Percentiles rank a stretch among this genome's conserved stretches.
phyloP scores from a whole-genome alignment of 2,888 invertebrate genomes.

The Silvanus unidentatus region DNA sequence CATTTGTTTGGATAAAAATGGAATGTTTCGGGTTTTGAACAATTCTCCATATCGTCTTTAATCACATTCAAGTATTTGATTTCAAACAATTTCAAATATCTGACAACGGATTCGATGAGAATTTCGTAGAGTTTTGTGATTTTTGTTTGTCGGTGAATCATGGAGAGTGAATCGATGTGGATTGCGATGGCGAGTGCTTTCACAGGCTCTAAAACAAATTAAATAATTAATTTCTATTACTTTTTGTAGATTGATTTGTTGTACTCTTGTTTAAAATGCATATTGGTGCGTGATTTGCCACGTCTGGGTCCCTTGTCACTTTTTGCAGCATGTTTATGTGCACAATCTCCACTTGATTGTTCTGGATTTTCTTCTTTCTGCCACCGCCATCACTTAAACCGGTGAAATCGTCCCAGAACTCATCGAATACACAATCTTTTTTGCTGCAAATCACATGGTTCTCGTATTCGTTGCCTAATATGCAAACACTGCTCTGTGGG shows the following conservation, averaged over 20 bases:
- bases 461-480: conserved; percentile 58
- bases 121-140: conserved; percentile 64
- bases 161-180: conserved; percentile 64
- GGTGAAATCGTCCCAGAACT: conserved; percentile 38
- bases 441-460: conserved; percentile 50
- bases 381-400: conserved; percentile 28
- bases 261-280: conserved; percentile 62
- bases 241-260: conserved; percentile 11
- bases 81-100: conserved; percentile 62
- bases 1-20: conserved; percentile 69
- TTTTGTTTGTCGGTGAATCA: conserved; percentile 61
- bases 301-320: conserved; percentile 51
- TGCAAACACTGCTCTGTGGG: conserved; percentile 57
- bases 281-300: conserved; percentile 49
- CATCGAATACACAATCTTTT: conserved; percentile 41
- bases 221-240: conserved; percentile 2
- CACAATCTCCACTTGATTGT: conserved; percentile 48
- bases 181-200: conserved; percentile 56
- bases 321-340: conserved; percentile 58
- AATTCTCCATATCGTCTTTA: conserved; percentile 23
- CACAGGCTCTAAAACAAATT: conserved; percentile 34
- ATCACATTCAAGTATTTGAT: conserved; percentile 49
- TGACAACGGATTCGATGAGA: conserved; percentile 67
- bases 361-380: conserved; percentile 32
- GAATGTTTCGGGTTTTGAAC: conserved; percentile 57